Evolutionary conservation across 2,113 vertebrate species (phyloP).

Genomic region (Otolemur garnettii): DNA sequence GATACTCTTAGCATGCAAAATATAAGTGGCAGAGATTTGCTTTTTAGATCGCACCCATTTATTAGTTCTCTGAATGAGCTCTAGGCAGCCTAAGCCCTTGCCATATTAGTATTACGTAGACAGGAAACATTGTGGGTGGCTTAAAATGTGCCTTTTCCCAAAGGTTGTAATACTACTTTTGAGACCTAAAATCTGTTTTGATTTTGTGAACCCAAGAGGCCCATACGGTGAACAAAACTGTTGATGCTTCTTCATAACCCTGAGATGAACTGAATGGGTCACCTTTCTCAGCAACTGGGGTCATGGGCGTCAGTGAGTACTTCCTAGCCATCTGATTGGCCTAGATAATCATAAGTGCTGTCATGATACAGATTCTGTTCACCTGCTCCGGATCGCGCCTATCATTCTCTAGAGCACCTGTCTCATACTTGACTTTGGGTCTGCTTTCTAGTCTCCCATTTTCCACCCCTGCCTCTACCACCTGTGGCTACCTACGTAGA

Average conservation of each 20-base stretch:
- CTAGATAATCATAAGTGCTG: not conserved
- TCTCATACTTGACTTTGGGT: not conserved
- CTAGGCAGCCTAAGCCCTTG: not conserved
- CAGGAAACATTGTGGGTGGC: not conserved
- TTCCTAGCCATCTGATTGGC: not conserved
- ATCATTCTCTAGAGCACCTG: not conserved
- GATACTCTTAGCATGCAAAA: not conserved
- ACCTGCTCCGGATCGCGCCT: not conserved
- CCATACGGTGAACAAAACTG: not conserved
- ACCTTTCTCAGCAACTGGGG: not conserved
- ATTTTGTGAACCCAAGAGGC: not conserved
- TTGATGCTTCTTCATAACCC: not conserved
- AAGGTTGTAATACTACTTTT: not conserved
- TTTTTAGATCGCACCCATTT: constrained; percentile 46
- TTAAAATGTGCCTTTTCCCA: not conserved
- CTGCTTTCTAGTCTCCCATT: not conserved
- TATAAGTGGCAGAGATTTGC: constrained; percentile 23
- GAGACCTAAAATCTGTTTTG: not conserved
- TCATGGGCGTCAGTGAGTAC: not conserved
- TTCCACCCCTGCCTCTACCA: not conserved
- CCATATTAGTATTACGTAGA: not conserved
- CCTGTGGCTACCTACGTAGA: not conserved
- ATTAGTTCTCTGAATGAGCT: constrained; percentile 18
- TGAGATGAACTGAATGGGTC: not conserved
- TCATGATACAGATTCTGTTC: not conserved